These are phyloP conservation scores for Cheilosia scutellata DNA, from an alignment of 2,888 invertebrate species.

Conservation along the genomic window DNA sequence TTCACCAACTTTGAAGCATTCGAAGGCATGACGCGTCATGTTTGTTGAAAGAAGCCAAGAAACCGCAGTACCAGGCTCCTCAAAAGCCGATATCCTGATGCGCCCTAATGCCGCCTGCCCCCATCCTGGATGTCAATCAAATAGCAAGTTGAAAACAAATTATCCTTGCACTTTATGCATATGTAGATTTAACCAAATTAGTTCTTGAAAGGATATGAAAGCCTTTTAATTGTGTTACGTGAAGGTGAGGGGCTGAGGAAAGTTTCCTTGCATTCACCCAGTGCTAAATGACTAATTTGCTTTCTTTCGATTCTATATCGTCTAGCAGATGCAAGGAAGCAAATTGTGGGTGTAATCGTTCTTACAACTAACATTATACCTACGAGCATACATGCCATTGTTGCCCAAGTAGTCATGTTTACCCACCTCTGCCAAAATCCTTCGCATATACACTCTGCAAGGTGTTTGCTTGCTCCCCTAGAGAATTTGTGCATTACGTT, in stretches of 20 bases:
- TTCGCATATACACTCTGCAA: conserved; percentile 14
- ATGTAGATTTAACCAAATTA: conserved; percentile 73
- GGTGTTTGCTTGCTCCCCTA: conserved; percentile 35
- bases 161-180: conserved; percentile 72
- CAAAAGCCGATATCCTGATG: conserved; percentile 20
- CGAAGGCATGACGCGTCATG: conserved; percentile 30
- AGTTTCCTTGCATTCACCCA: conserved; percentile 38
- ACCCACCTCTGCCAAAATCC: conserved; percentile 31
- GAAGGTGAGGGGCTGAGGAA: neutral
- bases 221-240: conserved; percentile 67
- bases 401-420: conserved; percentile 5
- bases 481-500: conserved; percentile 43
- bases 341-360: conserved; percentile 49
- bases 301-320: conserved; percentile 48
- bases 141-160: conserved; percentile 70
- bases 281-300: conserved; percentile 58
- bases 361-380: neutral
- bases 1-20: conserved; percentile 49
- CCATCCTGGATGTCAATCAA: conserved; percentile 67
- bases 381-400: neutral
- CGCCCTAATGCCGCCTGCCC: neutral
- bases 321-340: conserved; percentile 29
- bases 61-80: conserved; percentile 55
- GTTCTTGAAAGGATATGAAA: conserved; percentile 71
- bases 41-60: conserved; percentile 46